phyloP scores from a whole-genome alignment of 2,797 vertebrate genomes.

The Hylomyscus alleni region DNA sequence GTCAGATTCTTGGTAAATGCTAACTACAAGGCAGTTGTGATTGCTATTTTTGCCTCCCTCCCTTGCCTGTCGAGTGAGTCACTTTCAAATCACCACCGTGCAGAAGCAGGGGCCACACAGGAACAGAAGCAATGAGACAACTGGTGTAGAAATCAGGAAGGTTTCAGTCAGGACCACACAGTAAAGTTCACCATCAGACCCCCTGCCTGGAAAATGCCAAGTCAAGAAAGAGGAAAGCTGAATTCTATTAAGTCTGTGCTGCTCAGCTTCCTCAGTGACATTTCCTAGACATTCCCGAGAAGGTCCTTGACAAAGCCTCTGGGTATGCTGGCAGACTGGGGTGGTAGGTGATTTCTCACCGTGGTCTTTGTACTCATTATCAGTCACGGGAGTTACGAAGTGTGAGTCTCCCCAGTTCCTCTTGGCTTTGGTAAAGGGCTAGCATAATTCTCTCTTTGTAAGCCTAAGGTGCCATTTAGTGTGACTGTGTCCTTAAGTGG shows the following conservation, averaged over 20 bases:
- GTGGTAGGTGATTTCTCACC: neutral
- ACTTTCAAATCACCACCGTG: neutral
- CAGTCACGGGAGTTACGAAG: neutral
- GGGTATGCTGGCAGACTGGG: neutral
- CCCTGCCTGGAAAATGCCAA: conserved; percentile 51
- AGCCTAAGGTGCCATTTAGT: neutral
- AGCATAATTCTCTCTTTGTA: neutral
- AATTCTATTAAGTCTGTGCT: conserved; percentile 10
- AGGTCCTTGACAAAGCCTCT: neutral
- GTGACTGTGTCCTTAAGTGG: neutral
- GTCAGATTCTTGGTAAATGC: conserved; percentile 25
- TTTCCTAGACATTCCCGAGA: neutral
- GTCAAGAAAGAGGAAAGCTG: conserved; percentile 43
- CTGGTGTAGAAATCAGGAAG: conserved; percentile 18
- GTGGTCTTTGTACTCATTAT: neutral
- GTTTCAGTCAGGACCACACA: neutral
- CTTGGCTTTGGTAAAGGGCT: conserved; percentile 12
- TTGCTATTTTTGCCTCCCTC: conserved; percentile 24
- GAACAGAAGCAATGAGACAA: neutral
- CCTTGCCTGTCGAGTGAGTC: neutral
- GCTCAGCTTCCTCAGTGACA: neutral
- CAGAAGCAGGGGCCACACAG: neutral
- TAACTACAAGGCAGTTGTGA: conserved; percentile 3
- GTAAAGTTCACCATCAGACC: conserved; percentile 21
- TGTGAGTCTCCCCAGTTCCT: neutral